These are phyloP conservation scores for Calliopum simillimum DNA, from an alignment of 2,888 invertebrate genomes.

Conservation along the genomic window DNA sequence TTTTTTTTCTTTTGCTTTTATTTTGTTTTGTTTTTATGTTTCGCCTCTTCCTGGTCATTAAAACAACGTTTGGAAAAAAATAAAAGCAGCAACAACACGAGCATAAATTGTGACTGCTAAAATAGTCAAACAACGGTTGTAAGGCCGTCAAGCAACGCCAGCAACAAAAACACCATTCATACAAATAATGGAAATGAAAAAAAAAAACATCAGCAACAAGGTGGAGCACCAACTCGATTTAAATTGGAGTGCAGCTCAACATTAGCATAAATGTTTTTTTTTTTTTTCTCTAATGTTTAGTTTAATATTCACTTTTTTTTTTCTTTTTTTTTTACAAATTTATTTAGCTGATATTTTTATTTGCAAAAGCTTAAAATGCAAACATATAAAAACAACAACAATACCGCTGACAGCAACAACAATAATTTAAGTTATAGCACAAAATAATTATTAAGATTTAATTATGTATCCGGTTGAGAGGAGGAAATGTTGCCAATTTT, in stretches of 20 bases:
- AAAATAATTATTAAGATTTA: constrained; percentile 30
- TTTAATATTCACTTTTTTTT: too few species aligned
- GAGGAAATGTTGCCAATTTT: constrained; percentile 16
- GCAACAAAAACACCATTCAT: background rate
- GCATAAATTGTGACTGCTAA: background rate
- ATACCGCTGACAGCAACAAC: background rate
- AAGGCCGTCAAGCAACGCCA: constrained; percentile 21
- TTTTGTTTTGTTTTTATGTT: constrained; percentile 17
- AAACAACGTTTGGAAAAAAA: constrained; percentile 6
- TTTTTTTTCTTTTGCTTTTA: background rate
- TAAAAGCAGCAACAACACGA: background rate
- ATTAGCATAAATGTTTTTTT: constrained; percentile 34
- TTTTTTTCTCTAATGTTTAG: background rate
- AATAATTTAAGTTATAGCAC: background rate
- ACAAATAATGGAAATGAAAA: background rate
- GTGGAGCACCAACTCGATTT: constrained; percentile 29
- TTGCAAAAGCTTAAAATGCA: background rate
- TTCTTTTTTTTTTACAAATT: background rate
- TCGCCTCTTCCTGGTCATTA: constrained; percentile 44
- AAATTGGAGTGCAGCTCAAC: constrained; percentile 34
- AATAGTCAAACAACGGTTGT: constrained; percentile 15
- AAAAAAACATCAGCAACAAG: constrained; percentile 15
- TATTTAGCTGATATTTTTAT: constrained; percentile 28
- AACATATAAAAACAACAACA: too few species aligned
- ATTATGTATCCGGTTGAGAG: constrained; percentile 31